Evolutionary conservation across 2,888 invertebrate species (phyloP), one percentile per base, ranked within the genome.

Genomic region (Sympetrum striolatum): DNA sequence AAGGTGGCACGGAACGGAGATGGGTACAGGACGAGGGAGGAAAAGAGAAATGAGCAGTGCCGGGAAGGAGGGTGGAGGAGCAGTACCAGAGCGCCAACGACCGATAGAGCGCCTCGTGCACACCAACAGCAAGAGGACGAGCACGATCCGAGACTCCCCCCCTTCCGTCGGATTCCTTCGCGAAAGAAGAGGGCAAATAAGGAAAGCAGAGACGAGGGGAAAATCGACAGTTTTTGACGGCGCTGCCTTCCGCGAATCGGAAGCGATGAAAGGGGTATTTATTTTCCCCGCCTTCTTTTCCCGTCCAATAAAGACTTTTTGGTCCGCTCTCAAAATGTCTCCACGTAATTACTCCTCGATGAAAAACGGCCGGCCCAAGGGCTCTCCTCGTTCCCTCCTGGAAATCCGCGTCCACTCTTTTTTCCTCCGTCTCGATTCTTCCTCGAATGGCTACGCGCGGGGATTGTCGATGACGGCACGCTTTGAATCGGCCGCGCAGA

Each of bases 261-360:
- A n/a, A 37, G 86, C 58, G 86, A 86, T 37, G 60, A 86, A 86
- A 86, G 82, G 73, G 31, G 73, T 31, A 73, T 73, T 73, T 73
- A 73, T 73, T 73, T 73, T 25, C 73, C 73, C 73, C 73, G 73
- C 73, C 73, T 31, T 31, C 73, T 73, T 73, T 31, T 31, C 31
- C 25, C 31, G 25, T 73, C 73, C 73, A 73, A 73, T 73, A 73
- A 73, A 73, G 73, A 73, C 73, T 73, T 73, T 73, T 73, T 73
- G 73, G 73, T 73, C 31, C 73, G 73, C 73, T 31, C 73, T 25
- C 73, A 25, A 73, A 73, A 73, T 73, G 73, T 73, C 73, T 73
- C n/a, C 73, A 73, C 73, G 73, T 73, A 73, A 73, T 73, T 73
- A 31, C 73, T 25, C 73, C 25, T 15, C 73, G 73, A 73, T 73